Conservation (phyloP, 2,888 invertebrate genomes). For the Scaptomyza polygonia region DNA sequence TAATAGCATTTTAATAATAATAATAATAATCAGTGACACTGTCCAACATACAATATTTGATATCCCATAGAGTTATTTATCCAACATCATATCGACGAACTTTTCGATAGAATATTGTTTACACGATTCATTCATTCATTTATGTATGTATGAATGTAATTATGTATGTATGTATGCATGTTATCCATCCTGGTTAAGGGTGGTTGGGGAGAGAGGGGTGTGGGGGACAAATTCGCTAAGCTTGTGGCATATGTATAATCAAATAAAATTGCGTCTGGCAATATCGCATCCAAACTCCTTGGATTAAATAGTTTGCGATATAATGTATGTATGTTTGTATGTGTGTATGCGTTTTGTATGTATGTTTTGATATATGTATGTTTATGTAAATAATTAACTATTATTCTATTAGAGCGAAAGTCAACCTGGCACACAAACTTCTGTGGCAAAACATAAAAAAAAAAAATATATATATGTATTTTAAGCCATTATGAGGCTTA, state of each 20-base stretch:
- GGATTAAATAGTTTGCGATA: conserved; percentile 24
- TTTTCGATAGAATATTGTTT: conserved; percentile 22
- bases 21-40: conserved; percentile 53
- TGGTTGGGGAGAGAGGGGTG: background rate
- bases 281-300: conserved; percentile 18
- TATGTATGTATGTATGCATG: background rate
- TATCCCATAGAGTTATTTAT: conserved; percentile 19
- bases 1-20: conserved; percentile 73
- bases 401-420: conserved; percentile 33
- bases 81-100: background rate
- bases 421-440: conserved; percentile 43
- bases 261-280: conserved; percentile 18
- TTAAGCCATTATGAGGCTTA: too few relatives aligned
- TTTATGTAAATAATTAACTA: conserved; percentile 14
- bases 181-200: background rate
- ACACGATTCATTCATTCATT: background rate
- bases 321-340: conserved; percentile 8
- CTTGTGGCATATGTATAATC: conserved; percentile 18
- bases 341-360: background rate
- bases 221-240: conserved; percentile 22
- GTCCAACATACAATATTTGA: conserved; percentile 37
- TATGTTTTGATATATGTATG: background rate
- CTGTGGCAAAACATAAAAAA: conserved; percentile 17
- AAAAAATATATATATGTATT: background rate
- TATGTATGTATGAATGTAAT: background rate